phyloP scores from a whole-genome alignment of 2,888 invertebrate genomes.

The Acanthosepion esculentum region DNA sequence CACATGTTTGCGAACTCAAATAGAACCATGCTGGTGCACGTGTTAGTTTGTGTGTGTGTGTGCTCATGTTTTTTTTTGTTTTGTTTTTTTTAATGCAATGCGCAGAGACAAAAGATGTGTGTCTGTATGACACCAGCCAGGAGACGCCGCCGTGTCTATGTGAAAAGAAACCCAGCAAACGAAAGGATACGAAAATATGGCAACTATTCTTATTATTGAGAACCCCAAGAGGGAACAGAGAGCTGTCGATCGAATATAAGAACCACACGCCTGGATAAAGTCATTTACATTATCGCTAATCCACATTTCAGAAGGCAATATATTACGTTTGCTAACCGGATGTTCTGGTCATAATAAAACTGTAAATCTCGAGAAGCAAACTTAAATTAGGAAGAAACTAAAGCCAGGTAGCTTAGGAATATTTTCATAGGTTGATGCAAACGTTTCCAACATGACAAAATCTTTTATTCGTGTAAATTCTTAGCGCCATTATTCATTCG shows the following conservation, averaged over 20 bases:
- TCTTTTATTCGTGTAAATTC: too few species aligned
- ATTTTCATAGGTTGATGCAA: neutral
- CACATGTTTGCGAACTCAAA: neutral
- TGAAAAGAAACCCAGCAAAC: neutral
- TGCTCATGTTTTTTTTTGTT: neutral
- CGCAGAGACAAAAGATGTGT: neutral
- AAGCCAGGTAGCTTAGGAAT: neutral
- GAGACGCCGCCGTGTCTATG: neutral
- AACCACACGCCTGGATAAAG: neutral
- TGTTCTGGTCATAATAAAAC: neutral
- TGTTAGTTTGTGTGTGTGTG: neutral
- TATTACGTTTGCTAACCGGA: neutral
- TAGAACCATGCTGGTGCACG: neutral
- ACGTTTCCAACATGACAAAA: neutral
- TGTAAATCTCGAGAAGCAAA: neutral
- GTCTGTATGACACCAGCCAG: neutral
- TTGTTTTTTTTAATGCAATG: neutral
- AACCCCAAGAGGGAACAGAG: neutral
- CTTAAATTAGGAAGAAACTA: neutral
- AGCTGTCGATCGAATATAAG: neutral
- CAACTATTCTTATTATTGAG: neutral
- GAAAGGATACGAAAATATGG: neutral
- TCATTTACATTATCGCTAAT: neutral
- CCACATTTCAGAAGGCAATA: neutral
- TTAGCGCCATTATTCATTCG: too few species aligned